phyloP scores from a whole-genome alignment of 2,113 vertebrate genomes.

The Ptilorrhoa leucosticta region DNA sequence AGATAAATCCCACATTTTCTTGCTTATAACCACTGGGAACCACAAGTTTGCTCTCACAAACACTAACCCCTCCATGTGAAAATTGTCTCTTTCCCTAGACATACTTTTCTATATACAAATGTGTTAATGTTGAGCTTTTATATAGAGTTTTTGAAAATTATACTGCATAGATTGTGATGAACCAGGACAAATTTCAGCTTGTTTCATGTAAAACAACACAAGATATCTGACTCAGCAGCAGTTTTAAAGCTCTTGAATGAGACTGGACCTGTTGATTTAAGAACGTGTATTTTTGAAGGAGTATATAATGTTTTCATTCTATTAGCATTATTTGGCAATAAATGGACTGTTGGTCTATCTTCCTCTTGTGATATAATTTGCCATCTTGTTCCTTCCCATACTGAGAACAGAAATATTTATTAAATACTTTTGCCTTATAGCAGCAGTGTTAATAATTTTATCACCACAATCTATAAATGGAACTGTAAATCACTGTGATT shows the following conservation, averaged over 20 bases:
- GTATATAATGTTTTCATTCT: not conserved
- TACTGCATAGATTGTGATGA: not conserved
- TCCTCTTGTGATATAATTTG: not conserved
- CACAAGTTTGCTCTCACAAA: not conserved
- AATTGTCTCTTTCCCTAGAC: not conserved
- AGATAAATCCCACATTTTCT: not conserved
- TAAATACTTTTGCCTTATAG: slow-evolving; percentile 37
- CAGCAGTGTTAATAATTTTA: slow-evolving; percentile 47
- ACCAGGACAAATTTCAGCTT: not conserved
- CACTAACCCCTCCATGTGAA: not conserved
- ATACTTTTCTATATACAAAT: not conserved
- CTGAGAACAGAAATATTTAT: slow-evolving; percentile 32
- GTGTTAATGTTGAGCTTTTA: not conserved
- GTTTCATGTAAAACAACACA: not conserved
- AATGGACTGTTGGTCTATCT: not conserved
- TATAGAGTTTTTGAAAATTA: not conserved
- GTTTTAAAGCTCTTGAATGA: not conserved
- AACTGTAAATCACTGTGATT: slow-evolving; percentile 28
- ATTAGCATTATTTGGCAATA: not conserved
- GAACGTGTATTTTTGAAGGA: not conserved
- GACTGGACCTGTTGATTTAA: not conserved
- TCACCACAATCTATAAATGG: slow-evolving; percentile 2
- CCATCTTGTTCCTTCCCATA: not conserved
- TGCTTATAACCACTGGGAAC: not conserved
- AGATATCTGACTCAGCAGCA: not conserved